Conservation (phyloP, 2,113 vertebrate genomes). For the Sisor rabdophorus region DNA sequence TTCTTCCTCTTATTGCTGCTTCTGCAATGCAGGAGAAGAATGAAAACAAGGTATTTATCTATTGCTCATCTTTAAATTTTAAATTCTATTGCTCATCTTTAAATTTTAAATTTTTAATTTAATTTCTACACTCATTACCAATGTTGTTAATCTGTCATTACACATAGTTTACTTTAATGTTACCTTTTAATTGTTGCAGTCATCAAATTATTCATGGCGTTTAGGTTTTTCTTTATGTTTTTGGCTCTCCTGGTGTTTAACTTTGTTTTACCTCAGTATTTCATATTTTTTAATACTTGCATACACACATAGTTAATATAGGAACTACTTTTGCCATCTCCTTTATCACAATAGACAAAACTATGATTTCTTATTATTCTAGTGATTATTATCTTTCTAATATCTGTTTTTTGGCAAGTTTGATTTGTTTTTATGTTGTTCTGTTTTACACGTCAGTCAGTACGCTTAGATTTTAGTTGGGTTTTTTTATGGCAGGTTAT, state of each 20-base stretch:
- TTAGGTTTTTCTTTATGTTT: not conserved
- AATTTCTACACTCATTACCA: not conserved
- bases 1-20: conserved; percentile 15
- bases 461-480: conserved; percentile 38
- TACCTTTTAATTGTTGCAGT: too few species aligned
- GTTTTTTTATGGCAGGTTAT: conserved; percentile 41
- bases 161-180: too few species aligned
- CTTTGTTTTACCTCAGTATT: too few species aligned
- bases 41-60: conserved; percentile 44
- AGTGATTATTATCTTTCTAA: conserved; percentile 42
- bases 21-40: conserved; percentile 38
- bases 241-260: too few species aligned
- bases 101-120: too few species aligned
- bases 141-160: not conserved
- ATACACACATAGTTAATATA: too few species aligned
- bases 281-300: too few species aligned
- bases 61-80: conserved; percentile 18
- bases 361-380: conserved; percentile 40
- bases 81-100: conserved; percentile 9
- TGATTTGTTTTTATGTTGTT: conserved; percentile 21
- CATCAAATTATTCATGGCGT: too few species aligned
- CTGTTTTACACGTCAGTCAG: conserved; percentile 33
- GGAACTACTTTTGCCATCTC: not conserved
- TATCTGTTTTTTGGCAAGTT: conserved; percentile 32
- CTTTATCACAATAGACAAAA: conserved; percentile 31